A percentile compares a stretch with the other conserved stretches of the same genome.
phyloP scores from a whole-genome alignment of 1,140 invertebrate genomes.

The Heterodera schachtii region DNA sequence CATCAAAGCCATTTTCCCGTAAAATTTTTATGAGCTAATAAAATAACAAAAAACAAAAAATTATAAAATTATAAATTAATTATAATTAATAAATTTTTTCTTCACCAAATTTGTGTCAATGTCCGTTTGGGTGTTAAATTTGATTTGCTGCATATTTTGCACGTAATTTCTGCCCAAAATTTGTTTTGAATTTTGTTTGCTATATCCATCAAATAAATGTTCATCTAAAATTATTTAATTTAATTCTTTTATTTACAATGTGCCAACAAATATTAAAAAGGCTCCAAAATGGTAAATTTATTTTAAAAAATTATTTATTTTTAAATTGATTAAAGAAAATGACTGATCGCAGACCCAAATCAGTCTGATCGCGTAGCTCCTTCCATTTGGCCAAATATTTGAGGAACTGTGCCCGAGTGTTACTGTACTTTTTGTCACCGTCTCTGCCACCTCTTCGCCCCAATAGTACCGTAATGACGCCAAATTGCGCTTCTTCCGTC shows the following conservation, averaged over 20 bases:
- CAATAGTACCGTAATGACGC: not conserved
- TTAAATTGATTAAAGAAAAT: not conserved
- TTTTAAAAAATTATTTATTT: not conserved
- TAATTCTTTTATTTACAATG: not conserved
- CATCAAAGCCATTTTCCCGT: not conserved
- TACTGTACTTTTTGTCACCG: not conserved
- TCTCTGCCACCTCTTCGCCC: not conserved
- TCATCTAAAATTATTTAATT: not conserved
- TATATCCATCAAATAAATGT: not conserved
- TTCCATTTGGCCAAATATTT: not conserved
- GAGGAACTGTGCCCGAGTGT: not conserved
- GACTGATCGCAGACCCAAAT: not conserved
- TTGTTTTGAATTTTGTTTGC: not conserved
- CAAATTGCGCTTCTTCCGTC: not conserved
- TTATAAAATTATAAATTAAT: too few relatives aligned
- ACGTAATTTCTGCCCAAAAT: not conserved
- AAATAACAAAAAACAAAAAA: not conserved
- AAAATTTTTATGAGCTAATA: not conserved
- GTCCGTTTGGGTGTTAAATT: not conserved
- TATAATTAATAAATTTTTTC: too few relatives aligned
- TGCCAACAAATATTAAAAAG: too few relatives aligned
- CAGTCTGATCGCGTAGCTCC: not conserved
- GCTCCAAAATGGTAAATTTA: too few relatives aligned
- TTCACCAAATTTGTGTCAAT: not conserved
- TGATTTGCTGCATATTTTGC: not conserved